Percentiles rank a stretch among this genome's conserved stretches.
Evolutionary conservation across 2,113 vertebrate species (phyloP).

Genomic region (Clinocottus analis): DNA sequence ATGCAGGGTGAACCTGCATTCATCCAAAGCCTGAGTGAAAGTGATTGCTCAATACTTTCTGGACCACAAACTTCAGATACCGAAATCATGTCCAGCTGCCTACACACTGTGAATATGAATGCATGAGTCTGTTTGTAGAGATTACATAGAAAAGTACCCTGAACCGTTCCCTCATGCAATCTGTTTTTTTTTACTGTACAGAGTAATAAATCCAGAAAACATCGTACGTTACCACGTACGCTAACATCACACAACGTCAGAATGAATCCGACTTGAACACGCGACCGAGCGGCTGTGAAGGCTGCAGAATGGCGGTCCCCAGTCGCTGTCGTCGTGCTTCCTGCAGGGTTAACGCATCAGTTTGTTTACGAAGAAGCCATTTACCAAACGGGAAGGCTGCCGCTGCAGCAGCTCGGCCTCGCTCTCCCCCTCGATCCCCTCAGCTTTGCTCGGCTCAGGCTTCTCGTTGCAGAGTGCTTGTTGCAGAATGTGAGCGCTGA

Average conservation of each 20-base stretch:
- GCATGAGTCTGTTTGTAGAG: background rate
- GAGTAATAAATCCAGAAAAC: background rate
- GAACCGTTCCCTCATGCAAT: background rate
- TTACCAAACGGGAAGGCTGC: slow-evolving; percentile 27
- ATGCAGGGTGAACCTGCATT: background rate
- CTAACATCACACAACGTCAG: too few relatives aligned
- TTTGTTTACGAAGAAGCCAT: slow-evolving; percentile 53
- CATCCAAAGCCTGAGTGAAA: background rate
- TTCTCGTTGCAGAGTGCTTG: slow-evolving; percentile 15
- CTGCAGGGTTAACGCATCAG: slow-evolving; percentile 60
- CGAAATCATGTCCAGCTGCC: background rate
- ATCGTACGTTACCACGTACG: too few relatives aligned
- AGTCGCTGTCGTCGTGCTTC: slow-evolving; percentile 29
- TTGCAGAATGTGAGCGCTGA: slow-evolving; percentile 6
- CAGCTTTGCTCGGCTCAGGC: slow-evolving; percentile 34
- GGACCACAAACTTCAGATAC: background rate
- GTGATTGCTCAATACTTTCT: background rate
- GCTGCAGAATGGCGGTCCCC: slow-evolving; percentile 10
- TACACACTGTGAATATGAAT: background rate
- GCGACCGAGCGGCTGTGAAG: slow-evolving; percentile 9
- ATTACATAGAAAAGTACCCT: background rate
- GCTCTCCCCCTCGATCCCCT: slow-evolving; percentile 14
- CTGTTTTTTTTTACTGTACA: background rate
- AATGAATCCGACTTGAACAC: slow-evolving; percentile 23
- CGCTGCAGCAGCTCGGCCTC: slow-evolving; percentile 13